Base-by-base conservation (phyloP, 2,797 vertebrate species). In the Hylomyscus alleni region DNA sequence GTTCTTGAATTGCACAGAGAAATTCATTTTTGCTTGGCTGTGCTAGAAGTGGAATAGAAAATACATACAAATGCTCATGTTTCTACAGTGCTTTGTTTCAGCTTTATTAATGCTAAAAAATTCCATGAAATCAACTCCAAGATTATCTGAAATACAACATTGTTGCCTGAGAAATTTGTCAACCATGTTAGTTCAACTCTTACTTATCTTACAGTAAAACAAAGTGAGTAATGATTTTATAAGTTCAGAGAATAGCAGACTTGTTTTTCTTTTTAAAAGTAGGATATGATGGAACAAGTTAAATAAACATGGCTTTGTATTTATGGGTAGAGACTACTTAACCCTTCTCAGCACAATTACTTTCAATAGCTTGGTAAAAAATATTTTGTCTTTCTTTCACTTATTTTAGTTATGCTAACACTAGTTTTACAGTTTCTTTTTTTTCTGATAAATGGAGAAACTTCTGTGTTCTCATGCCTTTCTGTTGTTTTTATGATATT, bases 171-270 rank as follows among this genome's bases (percentile, higher is more conserved):
- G 65, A 90, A 92, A 95, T 82, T 58, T 83, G 72, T 47, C 60
- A 50, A 44, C 22, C 73, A 58, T 92, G 34, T 12, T 94, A 84
- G 87, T 9, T 24, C 44, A 75, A 91, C 93, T 76, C 83, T 90
- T 83, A 93, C 62, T 72, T 94, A 93, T 69, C 52, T 95, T 95
- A 89, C 7, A 91, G 6, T 95, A 82, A 96, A 90, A 77, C 26
- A 58, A 65, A 69, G 4, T 65, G 62, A 84, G 37, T 4, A 22
- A 90, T 84, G 84, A 91, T 90, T 67, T 44, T 9, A 2, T 37
- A 82, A n/a, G 4, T 92, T 76, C 29, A 76, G 62, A 95, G 58
- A 84, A 77, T 54, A 73, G 15, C 11, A 80, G 34, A 2, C n/a
- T 92, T 37, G 62, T 26, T 62, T 94, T 91, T 84, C 13, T 60